Evolutionary conservation across 2,888 invertebrate species (phyloP).

Genomic region (Cantharis flavilabris): DNA sequence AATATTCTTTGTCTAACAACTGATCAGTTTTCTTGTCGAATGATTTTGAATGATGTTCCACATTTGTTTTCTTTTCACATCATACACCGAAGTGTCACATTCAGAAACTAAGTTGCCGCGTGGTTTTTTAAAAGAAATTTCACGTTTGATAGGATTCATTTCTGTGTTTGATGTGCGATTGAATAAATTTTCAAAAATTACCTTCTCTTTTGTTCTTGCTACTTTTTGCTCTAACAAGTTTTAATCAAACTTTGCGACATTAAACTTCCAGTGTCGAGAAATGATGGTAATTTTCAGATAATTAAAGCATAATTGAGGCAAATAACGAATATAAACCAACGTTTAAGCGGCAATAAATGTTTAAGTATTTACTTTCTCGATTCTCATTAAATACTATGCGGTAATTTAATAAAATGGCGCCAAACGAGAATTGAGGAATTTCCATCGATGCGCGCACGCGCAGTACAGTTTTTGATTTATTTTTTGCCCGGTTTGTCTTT

Average conservation of each 20-base stretch:
- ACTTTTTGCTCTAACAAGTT: not conserved
- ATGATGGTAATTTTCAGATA: not conserved
- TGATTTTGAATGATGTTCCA: constrained; percentile 10
- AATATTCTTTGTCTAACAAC: constrained; percentile 17
- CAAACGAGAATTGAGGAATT: not conserved
- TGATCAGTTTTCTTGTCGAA: constrained; percentile 18
- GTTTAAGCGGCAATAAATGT: not conserved
- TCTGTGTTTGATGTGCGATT: not conserved
- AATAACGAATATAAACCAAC: not conserved
- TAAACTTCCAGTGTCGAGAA: not conserved
- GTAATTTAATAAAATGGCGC: not conserved
- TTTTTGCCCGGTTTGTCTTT: not conserved
- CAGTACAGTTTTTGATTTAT: not conserved
- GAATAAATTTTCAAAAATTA: not conserved
- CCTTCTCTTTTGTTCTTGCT: not conserved
- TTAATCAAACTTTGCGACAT: not conserved
- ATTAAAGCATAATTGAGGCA: not conserved
- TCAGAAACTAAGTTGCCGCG: constrained; percentile 12
- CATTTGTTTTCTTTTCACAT: constrained; percentile 22
- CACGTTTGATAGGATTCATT: constrained; percentile 3
- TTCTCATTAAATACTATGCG: not conserved
- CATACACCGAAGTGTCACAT: constrained; percentile 16
- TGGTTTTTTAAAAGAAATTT: constrained; percentile 3
- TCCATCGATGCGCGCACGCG: not conserved
- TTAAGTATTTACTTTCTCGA: not conserved